Evolutionary conservation across 92 coral and sea anemone genomes (phyloP), one percentile per base, ranked within the genome.

Genomic region (Paragorgia papillata): DNA sequence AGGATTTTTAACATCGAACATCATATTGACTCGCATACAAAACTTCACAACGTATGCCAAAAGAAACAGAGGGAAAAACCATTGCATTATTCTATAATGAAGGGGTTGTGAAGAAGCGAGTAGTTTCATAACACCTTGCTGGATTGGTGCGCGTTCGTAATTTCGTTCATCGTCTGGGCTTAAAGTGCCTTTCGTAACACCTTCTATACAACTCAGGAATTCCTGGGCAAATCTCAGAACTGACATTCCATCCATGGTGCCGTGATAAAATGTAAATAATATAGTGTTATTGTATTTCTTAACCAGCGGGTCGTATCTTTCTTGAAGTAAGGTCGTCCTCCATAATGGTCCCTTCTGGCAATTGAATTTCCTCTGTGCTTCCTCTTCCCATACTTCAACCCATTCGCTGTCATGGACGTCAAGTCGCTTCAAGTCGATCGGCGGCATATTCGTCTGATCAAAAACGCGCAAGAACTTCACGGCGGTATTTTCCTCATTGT

Each of bases 251-350:
- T 66, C 73, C 73, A 43, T 43, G 33, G 18, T 43, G 22, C 53
- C 73, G 49, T 66, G 73, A 24, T 66, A 66, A 43, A 66, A 66
- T 9, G 73, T 66, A 43, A 66, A 66, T 13, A 66, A 19, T 14
- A 66, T 14, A 43, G 73, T 39, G 25, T 66, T 66, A 10, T 39
- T 4, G 49, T 39, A 66, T 29, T 2, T 21, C 28, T 66, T 48
- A 6, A 6, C 9, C 53, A 17, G 10, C 29, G 73, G 9, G 40
- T 66, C 73, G 73, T 66, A 66, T n/a, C 73, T 39, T 39, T 66
- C 73, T 28, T 66, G 7, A 6, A 66, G 30, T 40, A 66, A 1
- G 1, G 33, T 43, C 32, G 73, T 40, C 1, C 35, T 53, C 73
- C 73, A 66, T 46, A 66, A 43, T 33, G 73, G 73, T 13, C 73